These are phyloP conservation scores for Eudyptes chrysolophus DNA, from an alignment of 2,113 vertebrate genomes.

Conservation along the genomic window DNA sequence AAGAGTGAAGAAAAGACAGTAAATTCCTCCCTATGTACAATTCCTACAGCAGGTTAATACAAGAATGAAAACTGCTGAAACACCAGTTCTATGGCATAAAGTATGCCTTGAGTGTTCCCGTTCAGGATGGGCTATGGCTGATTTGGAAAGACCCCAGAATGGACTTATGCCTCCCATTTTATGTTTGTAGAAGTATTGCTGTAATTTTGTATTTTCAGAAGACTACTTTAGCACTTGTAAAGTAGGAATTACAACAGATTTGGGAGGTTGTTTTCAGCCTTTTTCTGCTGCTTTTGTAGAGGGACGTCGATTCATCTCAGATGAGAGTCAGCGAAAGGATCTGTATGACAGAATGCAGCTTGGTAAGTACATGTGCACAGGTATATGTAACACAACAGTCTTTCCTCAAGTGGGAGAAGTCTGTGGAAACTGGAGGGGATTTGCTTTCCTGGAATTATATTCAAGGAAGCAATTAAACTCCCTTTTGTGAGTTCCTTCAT, in stretches of 20 bases:
- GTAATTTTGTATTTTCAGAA: background rate
- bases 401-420: background rate
- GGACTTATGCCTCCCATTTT: background rate
- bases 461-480: background rate
- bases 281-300: slow-evolving; percentile 72
- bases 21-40: background rate
- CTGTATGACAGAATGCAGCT: slow-evolving; percentile 80
- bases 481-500: background rate
- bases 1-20: background rate
- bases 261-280: background rate
- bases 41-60: background rate
- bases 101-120: background rate
- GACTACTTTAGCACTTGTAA: background rate
- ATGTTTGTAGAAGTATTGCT: background rate
- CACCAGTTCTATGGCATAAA: background rate
- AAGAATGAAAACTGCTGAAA: background rate
- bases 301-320: slow-evolving; percentile 88
- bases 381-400: background rate
- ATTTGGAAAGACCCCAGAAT: background rate
- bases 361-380: slow-evolving; percentile 68
- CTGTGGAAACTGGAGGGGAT: background rate
- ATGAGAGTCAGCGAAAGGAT: slow-evolving; percentile 82
- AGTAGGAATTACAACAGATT: background rate
- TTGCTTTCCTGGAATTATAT: background rate
- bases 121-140: background rate